A percentile compares a stretch with the other conserved stretches of the same genome.
Conservation (phyloP, 1,140 invertebrate species). For the Chymomyza costata region DNA sequence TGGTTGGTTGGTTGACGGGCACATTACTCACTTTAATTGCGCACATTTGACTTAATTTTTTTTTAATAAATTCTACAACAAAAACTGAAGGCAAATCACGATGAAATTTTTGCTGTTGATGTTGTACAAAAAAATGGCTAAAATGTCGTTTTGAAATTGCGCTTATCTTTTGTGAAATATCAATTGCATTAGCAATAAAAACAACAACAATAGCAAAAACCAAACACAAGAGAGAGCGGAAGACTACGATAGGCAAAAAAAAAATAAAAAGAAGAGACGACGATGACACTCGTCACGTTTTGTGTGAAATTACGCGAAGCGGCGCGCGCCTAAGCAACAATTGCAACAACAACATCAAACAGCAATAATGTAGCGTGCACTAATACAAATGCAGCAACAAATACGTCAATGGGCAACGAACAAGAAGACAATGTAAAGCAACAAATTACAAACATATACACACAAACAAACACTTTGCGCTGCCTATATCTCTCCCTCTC, state of each 20-base stretch:
- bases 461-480: too few species aligned
- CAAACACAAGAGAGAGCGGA: background rate
- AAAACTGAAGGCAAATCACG: slow-evolving; percentile 41
- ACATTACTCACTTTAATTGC: slow-evolving; percentile 68
- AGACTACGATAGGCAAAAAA: too few species aligned
- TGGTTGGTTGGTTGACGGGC: slow-evolving; percentile 36
- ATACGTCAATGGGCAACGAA: slow-evolving; percentile 22
- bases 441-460: too few species aligned
- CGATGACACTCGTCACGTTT: slow-evolving; percentile 55
- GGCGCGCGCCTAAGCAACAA: slow-evolving; percentile 32
- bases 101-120: too few species aligned
- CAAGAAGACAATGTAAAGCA: too few species aligned
- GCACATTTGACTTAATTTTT: slow-evolving; percentile 66
- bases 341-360: too few species aligned
- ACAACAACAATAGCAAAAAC: background rate
- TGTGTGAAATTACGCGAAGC: slow-evolving; percentile 65
- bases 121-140: slow-evolving; percentile 42
- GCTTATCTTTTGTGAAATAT: slow-evolving; percentile 69
- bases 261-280: background rate
- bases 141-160: slow-evolving; percentile 68
- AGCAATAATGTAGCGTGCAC: too few species aligned
- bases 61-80: slow-evolving; percentile 26
- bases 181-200: slow-evolving; percentile 43
- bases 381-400: slow-evolving; percentile 18
- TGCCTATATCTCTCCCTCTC: too few species aligned